Conservation (phyloP, 2,888 invertebrate species). For the Marasmarcha lunaedactyla region DNA sequence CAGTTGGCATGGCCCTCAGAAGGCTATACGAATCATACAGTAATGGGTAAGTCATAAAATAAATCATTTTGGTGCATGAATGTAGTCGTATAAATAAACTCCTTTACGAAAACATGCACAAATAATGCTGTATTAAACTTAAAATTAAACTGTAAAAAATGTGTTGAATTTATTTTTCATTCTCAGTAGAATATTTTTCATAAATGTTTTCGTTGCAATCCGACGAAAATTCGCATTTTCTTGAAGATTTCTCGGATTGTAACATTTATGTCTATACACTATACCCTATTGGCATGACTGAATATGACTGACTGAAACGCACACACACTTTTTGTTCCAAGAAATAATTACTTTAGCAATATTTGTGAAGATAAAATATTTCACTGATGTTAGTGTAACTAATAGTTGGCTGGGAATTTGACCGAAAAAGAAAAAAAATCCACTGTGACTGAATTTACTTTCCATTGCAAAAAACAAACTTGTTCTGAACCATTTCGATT, state of each 20-base stretch:
- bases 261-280: not conserved
- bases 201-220: too few relatives aligned
- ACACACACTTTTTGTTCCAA: not conserved
- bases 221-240: too few relatives aligned
- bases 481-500: too few relatives aligned
- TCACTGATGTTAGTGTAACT: not conserved
- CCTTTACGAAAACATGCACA: too few relatives aligned
- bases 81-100: not conserved
- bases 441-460: too few relatives aligned
- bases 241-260: too few relatives aligned
- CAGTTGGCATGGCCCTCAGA: constrained; percentile 71
- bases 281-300: not conserved
- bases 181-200: too few relatives aligned
- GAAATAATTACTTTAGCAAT: not conserved
- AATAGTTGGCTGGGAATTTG: not conserved
- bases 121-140: too few relatives aligned
- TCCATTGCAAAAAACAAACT: too few relatives aligned
- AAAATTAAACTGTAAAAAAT: too few relatives aligned
- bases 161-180: too few relatives aligned
- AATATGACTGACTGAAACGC: not conserved
- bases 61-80: not conserved
- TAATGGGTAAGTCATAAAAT: constrained; percentile 42
- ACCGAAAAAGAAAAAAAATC: too few relatives aligned
- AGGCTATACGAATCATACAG: constrained; percentile 71
- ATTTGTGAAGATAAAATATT: not conserved